phyloP scores from a whole-genome alignment of 2,797 vertebrate genomes.

The Eleutherodactylus coqui region DNA sequence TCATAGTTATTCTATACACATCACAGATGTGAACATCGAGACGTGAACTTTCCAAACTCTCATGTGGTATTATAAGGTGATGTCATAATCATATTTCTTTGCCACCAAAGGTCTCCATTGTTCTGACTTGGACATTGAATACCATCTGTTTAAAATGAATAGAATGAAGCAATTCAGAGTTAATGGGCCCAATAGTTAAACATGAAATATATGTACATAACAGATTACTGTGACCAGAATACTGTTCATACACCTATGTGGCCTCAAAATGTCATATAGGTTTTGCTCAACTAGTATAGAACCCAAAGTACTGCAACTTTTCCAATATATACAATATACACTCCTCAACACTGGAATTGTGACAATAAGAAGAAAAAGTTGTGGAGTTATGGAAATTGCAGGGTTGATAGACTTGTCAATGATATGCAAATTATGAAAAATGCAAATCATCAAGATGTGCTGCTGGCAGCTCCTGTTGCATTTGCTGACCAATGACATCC shows the following conservation, averaged over 20 bases:
- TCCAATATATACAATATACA: background rate
- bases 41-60: background rate
- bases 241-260: background rate
- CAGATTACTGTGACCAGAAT: background rate
- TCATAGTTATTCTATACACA: conserved; percentile 27
- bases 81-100: conserved; percentile 12
- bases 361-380: too few relatives aligned
- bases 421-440: too few relatives aligned
- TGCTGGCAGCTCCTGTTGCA: too few relatives aligned
- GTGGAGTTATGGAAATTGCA: too few relatives aligned
- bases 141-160: conserved; percentile 10
- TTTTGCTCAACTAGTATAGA: too few relatives aligned
- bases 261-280: background rate
- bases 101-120: conserved; percentile 5
- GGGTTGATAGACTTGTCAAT: too few relatives aligned
- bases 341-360: too few relatives aligned
- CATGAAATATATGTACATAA: background rate
- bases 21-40: conserved; percentile 2
- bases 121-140: background rate
- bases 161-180: background rate
- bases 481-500: too few relatives aligned
- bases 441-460: too few relatives aligned
- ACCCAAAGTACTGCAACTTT: background rate
- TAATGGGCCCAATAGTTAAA: background rate
- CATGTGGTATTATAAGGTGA: conserved; percentile 17